Evolutionary conservation across 2,888 invertebrate species (phyloP).

Genomic region (Tetrapedia diversipes): DNA sequence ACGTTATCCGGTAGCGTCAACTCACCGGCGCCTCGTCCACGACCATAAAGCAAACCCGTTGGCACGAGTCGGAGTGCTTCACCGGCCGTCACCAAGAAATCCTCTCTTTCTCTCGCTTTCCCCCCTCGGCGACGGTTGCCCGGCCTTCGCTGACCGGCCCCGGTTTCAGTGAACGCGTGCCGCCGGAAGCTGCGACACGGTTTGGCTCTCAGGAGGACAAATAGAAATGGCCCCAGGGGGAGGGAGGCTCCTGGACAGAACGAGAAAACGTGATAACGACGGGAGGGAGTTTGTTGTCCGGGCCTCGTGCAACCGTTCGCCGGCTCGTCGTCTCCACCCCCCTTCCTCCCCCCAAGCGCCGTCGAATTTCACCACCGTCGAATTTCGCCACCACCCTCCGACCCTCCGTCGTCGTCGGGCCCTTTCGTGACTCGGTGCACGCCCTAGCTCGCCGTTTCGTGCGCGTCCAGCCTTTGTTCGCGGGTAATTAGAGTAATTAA

Average conservation of each 20-base stretch:
- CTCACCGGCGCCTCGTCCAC: constrained; percentile 64
- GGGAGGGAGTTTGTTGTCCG: constrained; percentile 74
- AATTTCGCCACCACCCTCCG: constrained; percentile 50
- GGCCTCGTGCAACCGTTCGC: constrained; percentile 62
- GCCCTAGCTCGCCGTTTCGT: background rate
- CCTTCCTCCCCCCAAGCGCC: too few species aligned
- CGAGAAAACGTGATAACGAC: constrained; percentile 76
- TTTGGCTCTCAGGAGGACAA: constrained; percentile 82
- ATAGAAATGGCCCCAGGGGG: constrained; percentile 76
- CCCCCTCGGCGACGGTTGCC: constrained; percentile 21
- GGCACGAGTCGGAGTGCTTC: constrained; percentile 48
- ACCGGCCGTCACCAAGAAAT: constrained; percentile 16
- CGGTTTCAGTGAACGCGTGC: constrained; percentile 71
- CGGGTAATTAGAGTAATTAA: constrained; percentile 56
- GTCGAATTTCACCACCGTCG: constrained; percentile 58
- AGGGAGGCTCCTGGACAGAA: constrained; percentile 56
- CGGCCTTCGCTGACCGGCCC: constrained; percentile 43
- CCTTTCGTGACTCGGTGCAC: constrained; percentile 19
- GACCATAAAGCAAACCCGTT: constrained; percentile 74
- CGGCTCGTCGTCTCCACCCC: constrained; percentile 36
- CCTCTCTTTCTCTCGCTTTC: constrained; percentile 16
- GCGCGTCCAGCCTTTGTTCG: constrained; percentile 30
- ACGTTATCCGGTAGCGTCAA: constrained; percentile 58
- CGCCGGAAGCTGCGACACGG: constrained; percentile 79
- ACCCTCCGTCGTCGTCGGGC: background rate